A percentile compares a stretch with the other conserved stretches of the same genome.
phyloP scores from a whole-genome alignment of 1,140 invertebrate genomes.

The Diachasma alloeum region DNA sequence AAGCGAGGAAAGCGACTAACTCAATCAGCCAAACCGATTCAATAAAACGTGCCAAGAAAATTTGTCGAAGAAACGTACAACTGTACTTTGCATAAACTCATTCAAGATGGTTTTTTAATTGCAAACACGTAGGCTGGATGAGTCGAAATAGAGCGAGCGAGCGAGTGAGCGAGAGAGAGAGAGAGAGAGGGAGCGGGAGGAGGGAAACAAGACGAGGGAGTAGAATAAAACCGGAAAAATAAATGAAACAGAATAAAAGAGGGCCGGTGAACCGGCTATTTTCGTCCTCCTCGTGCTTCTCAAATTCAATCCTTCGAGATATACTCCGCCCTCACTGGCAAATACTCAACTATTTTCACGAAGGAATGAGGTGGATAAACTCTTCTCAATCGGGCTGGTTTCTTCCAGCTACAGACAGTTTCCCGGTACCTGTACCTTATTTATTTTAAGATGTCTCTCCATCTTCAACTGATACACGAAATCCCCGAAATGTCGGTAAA shows the following conservation, averaged over 20 bases:
- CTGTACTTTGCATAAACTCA: constrained; percentile 1
- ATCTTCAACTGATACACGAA: not conserved
- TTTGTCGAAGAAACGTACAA: not conserved
- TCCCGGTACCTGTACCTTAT: not conserved
- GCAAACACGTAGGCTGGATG: not conserved
- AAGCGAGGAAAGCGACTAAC: constrained; percentile 15
- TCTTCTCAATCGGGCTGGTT: not conserved
- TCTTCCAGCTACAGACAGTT: constrained; percentile 11
- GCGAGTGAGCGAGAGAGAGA: not conserved
- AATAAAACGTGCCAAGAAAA: constrained; percentile 14
- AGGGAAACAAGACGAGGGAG: not conserved
- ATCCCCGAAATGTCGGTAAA: not conserved
- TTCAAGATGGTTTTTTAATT: constrained; percentile 16
- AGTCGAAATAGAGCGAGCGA: not conserved
- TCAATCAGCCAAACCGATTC: constrained; percentile 18
- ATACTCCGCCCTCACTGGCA: constrained; percentile 28
- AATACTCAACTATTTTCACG: constrained; percentile 34
- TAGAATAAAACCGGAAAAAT: not conserved
- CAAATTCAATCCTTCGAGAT: constrained; percentile 7
- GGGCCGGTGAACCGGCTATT: constrained; percentile 5
- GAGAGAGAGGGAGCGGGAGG: not conserved
- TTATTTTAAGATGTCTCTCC: not conserved
- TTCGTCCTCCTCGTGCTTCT: not conserved
- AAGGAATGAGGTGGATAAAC: constrained; percentile 5
- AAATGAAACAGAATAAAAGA: constrained; percentile 5